Percentiles rank a stretch among this genome's conserved stretches.
phyloP scores from a whole-genome alignment of 2,113 vertebrate species.

The Ploceus nigricollis region DNA sequence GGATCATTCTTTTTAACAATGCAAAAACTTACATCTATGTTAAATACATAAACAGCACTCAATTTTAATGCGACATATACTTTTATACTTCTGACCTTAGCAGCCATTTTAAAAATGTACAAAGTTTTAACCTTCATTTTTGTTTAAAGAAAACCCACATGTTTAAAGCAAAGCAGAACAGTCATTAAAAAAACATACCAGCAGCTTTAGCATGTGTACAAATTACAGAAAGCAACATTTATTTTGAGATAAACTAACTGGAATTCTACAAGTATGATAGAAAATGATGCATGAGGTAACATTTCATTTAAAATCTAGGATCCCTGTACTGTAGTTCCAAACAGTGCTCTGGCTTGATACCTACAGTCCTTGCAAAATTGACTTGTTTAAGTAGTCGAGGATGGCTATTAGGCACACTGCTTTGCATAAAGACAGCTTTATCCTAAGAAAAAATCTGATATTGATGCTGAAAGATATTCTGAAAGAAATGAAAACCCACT shows the following conservation, averaged over 20 bases:
- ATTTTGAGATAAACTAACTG: not conserved
- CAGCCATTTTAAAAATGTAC: slow-evolving; percentile 24
- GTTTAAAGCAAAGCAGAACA: slow-evolving; percentile 1
- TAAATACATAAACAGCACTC: slow-evolving; percentile 32
- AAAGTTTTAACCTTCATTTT: slow-evolving; percentile 7
- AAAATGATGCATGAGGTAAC: slow-evolving; percentile 47
- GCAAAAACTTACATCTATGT: slow-evolving; percentile 22
- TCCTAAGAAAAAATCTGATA: not conserved
- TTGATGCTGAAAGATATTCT: not conserved
- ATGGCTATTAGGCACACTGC: slow-evolving; percentile 5
- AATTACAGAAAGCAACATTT: not conserved
- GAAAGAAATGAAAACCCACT: not conserved
- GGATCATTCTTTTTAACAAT: slow-evolving; percentile 14
- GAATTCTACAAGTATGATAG: not conserved
- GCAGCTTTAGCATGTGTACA: not conserved
- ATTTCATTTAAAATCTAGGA: slow-evolving; percentile 4
- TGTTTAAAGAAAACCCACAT: not conserved
- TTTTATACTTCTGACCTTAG: slow-evolving; percentile 5
- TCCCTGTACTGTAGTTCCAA: slow-evolving; percentile 5
- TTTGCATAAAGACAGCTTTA: slow-evolving; percentile 27
- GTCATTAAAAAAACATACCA: not conserved
- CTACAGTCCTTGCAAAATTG: slow-evolving; percentile 19
- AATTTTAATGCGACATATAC: not conserved
- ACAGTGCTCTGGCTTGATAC: not conserved
- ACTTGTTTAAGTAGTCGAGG: not conserved